phyloP scores from a whole-genome alignment of 2,113 vertebrate species.

The Chaenogobius annularis region DNA sequence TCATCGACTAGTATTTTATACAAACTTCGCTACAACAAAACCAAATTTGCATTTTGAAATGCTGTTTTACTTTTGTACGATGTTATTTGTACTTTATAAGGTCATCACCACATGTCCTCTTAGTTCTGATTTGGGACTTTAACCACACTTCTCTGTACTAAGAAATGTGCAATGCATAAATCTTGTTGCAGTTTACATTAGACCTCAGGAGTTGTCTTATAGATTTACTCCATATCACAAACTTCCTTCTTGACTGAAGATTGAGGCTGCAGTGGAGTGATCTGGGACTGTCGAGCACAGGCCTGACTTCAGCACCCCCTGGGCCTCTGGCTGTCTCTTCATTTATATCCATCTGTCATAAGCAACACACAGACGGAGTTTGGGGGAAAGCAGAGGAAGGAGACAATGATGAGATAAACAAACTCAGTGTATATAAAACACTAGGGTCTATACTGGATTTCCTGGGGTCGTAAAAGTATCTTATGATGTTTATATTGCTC shows the following conservation, averaged over 20 bases:
- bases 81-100: no score
- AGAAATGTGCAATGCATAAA: not conserved
- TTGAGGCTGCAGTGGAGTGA: conserved; percentile 2
- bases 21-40: no score
- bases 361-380: conserved; percentile 21
- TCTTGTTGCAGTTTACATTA: not conserved
- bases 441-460: not conserved
- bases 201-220: not conserved
- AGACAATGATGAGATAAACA: conserved; percentile 8
- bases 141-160: not conserved
- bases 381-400: not conserved
- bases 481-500: not conserved
- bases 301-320: conserved; percentile 18
- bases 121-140: no score
- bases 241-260: not conserved
- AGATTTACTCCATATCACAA: not conserved
- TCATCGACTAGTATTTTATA: no score
- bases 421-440: not conserved
- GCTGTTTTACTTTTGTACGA: no score
- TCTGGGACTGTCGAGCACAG: not conserved
- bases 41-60: no score
- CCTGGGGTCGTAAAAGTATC: not conserved
- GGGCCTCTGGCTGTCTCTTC: conserved; percentile 17
- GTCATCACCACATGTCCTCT: no score
- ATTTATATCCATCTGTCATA: conserved; percentile 13